phyloP scores from a whole-genome alignment of 2,888 invertebrate species.

The Platynereis dumerilii region DNA sequence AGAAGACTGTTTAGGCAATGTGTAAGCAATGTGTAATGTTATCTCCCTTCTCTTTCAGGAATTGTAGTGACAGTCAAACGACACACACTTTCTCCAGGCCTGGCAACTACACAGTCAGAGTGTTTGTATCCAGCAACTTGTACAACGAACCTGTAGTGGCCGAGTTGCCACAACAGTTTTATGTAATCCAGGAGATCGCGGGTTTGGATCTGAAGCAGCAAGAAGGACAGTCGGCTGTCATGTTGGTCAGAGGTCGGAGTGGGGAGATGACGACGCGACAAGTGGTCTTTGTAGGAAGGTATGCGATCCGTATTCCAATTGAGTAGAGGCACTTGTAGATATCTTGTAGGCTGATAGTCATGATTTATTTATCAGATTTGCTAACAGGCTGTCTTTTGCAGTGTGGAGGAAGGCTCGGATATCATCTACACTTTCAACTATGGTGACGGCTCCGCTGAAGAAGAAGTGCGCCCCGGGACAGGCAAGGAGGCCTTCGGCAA shows the following conservation, averaged over 20 bases:
- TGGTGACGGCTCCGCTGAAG: constrained; percentile 51
- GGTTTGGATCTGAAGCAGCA: not conserved
- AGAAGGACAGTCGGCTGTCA: not conserved
- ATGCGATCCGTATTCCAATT: not conserved
- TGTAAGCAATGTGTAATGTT: too few relatives aligned
- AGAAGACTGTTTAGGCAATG: too few relatives aligned
- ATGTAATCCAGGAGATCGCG: constrained; percentile 30
- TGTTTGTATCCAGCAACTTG: constrained; percentile 43
- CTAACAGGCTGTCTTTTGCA: constrained; percentile 17
- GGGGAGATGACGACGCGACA: constrained; percentile 18
- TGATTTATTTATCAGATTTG: not conserved
- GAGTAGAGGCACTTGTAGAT: too few relatives aligned
- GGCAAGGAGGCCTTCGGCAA: too few relatives aligned
- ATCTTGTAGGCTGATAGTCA: too few relatives aligned
- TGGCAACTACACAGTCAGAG: constrained; percentile 42
- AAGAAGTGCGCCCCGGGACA: too few relatives aligned
- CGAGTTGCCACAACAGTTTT: constrained; percentile 41
- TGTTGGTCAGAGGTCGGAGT: not conserved
- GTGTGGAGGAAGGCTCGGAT: constrained; percentile 49
- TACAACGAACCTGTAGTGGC: constrained; percentile 42
- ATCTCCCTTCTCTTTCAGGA: too few relatives aligned
- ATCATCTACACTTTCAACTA: constrained; percentile 55
- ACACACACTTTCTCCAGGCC: constrained; percentile 41
- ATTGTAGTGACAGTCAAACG: constrained; percentile 32
- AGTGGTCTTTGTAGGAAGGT: constrained; percentile 41